Conservation (phyloP, 2,888 invertebrate species). For the Lysandra coridon region DNA sequence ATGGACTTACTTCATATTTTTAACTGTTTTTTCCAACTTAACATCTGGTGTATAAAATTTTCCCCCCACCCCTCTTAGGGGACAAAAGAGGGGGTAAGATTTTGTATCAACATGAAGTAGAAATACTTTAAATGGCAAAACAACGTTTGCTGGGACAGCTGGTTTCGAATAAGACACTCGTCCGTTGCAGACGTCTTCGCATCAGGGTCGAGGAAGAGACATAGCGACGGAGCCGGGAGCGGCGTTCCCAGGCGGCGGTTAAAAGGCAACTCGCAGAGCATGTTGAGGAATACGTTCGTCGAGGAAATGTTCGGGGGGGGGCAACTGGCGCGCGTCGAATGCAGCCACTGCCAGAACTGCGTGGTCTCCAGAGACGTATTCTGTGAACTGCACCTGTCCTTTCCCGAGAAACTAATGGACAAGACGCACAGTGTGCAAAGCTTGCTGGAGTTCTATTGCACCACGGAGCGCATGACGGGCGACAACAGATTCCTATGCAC, state of each 20-base stretch:
- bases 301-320: slow-evolving; percentile 90
- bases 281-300: slow-evolving; percentile 64
- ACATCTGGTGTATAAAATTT: too few relatives aligned
- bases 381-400: slow-evolving; percentile 89
- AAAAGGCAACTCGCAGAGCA: slow-evolving; percentile 53
- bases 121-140: too few relatives aligned
- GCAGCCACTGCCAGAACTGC: slow-evolving; percentile 85
- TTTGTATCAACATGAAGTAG: too few relatives aligned
- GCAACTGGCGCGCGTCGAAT: slow-evolving; percentile 86
- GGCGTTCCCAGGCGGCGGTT: slow-evolving; percentile 54
- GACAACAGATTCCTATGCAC: slow-evolving; percentile 91
- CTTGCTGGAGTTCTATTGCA: slow-evolving; percentile 88
- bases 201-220: slow-evolving; percentile 46
- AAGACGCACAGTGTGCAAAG: slow-evolving; percentile 85
- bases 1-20: too few relatives aligned
- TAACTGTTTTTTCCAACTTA: too few relatives aligned
- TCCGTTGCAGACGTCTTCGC: not conserved
- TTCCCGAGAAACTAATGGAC: slow-evolving; percentile 80
- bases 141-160: too few relatives aligned
- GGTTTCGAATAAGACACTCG: too few relatives aligned
- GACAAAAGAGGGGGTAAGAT: too few relatives aligned
- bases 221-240: slow-evolving; percentile 41
- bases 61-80: too few relatives aligned
- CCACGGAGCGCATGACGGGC: slow-evolving; percentile 87
- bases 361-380: slow-evolving; percentile 89